Base-by-base conservation (phyloP, 2,113 vertebrate genomes). In the Lepisosteus oculatus region DNA sequence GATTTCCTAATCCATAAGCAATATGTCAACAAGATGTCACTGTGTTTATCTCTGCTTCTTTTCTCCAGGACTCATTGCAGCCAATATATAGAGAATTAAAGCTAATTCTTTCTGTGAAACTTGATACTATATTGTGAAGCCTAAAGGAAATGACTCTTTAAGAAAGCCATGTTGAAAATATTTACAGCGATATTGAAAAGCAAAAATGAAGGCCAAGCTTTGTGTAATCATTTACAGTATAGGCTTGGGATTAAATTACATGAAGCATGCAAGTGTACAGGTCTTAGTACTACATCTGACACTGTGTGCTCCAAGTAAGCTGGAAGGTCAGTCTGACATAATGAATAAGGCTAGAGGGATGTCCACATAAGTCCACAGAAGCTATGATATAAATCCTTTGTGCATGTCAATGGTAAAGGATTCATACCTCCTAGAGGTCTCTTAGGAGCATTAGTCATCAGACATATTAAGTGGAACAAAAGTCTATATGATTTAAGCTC, bases 361-460 rank as follows among this genome's bases (percentile, higher is more conserved):
- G n/a, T 41, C 64, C 72, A 56, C 69, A 54, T 11, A 54, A 61
- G 17, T 55, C 56, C 72, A 66, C 65, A 65, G 13, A 70, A 65
- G 55, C 44, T 43, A 17, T 68, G 67, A 11, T 71, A 11, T 72
- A 70, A 76, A 72, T 75, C 43, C 15, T 68, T 65, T 80, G 63
- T 69, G 71, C 62, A 76, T 41, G 73, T 72, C 43, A 51, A 61
- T 41, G 43, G 13, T 64, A 44, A 47, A 47, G 61, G 70, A 71
- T 70, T 55, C 45, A 65, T 6, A 3, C 72, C 14, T 57, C 15
- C 43, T 64, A 13, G 61, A 47, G 76, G 61, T 4, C 54, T 13
- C 14, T 42, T 3, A 7, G 17, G 12, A 2, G 3, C 29, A 41
- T 74, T 3, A 29, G 72, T 43, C 68, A 55, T 29, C 11, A 61